Conservation (phyloP, 2,797 vertebrate genomes). For the Danio jaintianensis region DNA sequence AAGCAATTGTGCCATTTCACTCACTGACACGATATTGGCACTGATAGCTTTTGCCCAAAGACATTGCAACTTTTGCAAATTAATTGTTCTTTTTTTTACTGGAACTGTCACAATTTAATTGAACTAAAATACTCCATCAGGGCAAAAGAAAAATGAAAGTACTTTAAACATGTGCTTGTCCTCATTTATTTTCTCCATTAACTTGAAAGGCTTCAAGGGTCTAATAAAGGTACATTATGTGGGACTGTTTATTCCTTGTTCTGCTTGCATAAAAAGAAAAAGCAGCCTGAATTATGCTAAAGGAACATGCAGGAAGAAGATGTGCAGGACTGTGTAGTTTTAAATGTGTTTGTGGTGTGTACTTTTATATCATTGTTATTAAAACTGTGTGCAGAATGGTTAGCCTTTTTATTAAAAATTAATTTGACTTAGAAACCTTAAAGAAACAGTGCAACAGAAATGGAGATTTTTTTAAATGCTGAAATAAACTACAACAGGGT, state of each 20-base stretch:
- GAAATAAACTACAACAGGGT: background rate
- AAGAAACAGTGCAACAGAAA: background rate
- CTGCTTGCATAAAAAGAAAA: background rate
- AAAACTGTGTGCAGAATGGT: background rate
- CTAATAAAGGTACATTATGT: conserved; percentile 20
- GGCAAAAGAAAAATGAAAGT: conserved; percentile 48
- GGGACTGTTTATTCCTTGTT: background rate
- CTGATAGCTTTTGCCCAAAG: conserved; percentile 59
- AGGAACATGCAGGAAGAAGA: background rate
- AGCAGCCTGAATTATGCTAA: background rate
- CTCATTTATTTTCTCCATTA: conserved; percentile 54
- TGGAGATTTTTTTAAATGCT: background rate
- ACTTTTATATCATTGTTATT: background rate
- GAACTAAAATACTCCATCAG: conserved; percentile 49
- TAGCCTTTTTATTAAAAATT: background rate
- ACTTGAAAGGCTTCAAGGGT: conserved; percentile 38
- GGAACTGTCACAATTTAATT: conserved; percentile 55
- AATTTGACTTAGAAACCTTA: background rate
- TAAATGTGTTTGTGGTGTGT: background rate
- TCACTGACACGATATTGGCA: conserved; percentile 49
- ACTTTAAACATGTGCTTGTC: conserved; percentile 53
- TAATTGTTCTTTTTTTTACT: conserved; percentile 38
- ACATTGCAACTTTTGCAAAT: conserved; percentile 59
- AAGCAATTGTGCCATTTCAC: conserved; percentile 57
- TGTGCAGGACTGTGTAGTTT: background rate